Evolutionary conservation across 2,113 vertebrate genomes (phyloP), one percentile per base, ranked within the genome.

Genomic region (Corythaeola cristata): DNA sequence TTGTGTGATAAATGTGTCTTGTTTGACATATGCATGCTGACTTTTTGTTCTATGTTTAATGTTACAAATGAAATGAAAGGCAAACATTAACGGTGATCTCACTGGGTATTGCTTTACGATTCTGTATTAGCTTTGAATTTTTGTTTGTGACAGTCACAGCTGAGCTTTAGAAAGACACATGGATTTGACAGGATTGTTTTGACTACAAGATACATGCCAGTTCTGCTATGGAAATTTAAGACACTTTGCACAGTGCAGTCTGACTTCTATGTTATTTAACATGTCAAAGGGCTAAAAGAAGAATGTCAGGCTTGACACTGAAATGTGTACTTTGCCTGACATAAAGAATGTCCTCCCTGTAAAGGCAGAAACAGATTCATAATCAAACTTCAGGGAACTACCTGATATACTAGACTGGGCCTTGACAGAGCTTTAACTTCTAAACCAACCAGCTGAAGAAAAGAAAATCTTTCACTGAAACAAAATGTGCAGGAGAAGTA

Each of bases 191-290:
- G 63, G 60, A 81, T 88, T 0, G 0, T 88, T 96, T 89, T 81
- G 33, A 84, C 39, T 80, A 2, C 28, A 77, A 94, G 52, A 66
- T 47, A 77, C 37, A 73, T 94, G 15, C 39, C 59, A 77, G 41
- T 75, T 78, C 44, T 86, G 27, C 72, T 59, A 62, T 39, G 37
- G 66, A 81, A 93, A 89, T 88, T 62, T 26, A 33, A 96, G 58
- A 13, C 28, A 39, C 14, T 78, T 89, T 84, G 88, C n/a, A 32
- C 24, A 26, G 17, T 74, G 47, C 68, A 88, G 73, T 73, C 66
- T 85, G 63, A 77, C 28, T 85, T 96, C n/a, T 71, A 12, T 75
- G 79, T 94, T 95, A 86, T 88, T 94, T 91, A 88, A 83, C 79
- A 68, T 50, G 58, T 84, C 91, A 96, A 88, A 93, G n/a, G 59